phyloP scores from a whole-genome alignment of 2,113 vertebrate genomes.

The Myrmecobius fasciatus region DNA sequence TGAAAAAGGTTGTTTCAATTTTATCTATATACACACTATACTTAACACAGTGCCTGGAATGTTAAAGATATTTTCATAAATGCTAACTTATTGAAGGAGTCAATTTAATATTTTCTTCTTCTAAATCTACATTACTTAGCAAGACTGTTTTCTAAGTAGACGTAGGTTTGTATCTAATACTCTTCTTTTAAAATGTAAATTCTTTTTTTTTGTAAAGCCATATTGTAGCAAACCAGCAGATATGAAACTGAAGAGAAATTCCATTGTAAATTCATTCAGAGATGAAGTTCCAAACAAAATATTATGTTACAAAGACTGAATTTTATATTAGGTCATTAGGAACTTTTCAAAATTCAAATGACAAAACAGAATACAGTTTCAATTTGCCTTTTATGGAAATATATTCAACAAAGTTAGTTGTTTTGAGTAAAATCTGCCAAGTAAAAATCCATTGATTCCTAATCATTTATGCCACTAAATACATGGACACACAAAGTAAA shows the following conservation, averaged over 20 bases:
- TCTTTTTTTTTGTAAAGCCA: background rate
- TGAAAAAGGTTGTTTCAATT: background rate
- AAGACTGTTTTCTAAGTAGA: background rate
- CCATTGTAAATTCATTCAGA: background rate
- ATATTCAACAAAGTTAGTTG: background rate
- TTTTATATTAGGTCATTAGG: background rate
- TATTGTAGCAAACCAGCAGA: background rate
- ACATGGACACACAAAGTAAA: background rate
- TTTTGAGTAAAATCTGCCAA: conserved; percentile 2
- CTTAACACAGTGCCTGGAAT: background rate
- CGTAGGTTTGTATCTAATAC: background rate
- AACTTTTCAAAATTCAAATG: background rate
- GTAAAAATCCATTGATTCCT: no score
- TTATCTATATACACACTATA: background rate
- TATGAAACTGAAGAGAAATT: background rate
- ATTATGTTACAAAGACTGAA: background rate
- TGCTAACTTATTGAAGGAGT: background rate
- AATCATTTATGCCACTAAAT: background rate
- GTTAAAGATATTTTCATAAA: background rate
- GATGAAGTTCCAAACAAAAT: conserved; percentile 2
- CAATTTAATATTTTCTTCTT: background rate
- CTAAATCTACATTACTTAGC: background rate
- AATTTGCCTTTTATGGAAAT: background rate
- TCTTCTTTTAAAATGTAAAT: background rate
- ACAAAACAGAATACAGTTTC: background rate